Evolutionary conservation across 2,888 invertebrate species (phyloP).

Genomic region (Teleogryllus oceanicus): DNA sequence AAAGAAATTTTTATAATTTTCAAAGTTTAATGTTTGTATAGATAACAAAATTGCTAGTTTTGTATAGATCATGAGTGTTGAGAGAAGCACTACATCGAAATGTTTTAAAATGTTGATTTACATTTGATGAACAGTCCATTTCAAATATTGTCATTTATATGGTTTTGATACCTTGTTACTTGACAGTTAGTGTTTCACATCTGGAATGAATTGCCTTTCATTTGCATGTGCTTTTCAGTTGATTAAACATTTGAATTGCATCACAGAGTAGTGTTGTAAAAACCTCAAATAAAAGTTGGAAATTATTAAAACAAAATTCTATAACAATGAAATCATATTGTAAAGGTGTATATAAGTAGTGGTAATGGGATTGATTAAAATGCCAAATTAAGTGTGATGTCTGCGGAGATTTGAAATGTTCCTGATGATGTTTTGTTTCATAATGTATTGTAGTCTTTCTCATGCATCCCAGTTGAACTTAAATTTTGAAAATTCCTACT

Average conservation of each 20-base stretch:
- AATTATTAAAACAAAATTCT: background rate
- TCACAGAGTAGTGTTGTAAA: no score
- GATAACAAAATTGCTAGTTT: constrained; percentile 6
- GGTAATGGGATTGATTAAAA: background rate
- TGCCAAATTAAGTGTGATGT: background rate
- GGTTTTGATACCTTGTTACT: background rate
- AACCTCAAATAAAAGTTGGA: no score
- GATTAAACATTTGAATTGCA: no score
- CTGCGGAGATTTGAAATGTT: background rate
- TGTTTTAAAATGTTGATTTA: constrained; percentile 4
- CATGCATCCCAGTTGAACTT: background rate
- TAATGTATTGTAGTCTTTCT: background rate
- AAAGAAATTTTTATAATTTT: constrained; percentile 3
- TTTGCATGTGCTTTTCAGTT: no score
- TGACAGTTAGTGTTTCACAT: background rate
- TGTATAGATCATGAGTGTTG: constrained; percentile 18
- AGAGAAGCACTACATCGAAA: constrained; percentile 8
- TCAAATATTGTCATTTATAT: background rate
- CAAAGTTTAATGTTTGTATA: background rate
- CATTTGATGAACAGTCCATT: constrained; percentile 1
- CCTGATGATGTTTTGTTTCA: background rate
- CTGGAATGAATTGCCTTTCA: no score
- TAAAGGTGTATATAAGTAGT: constrained; percentile 2
- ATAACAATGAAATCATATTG: background rate
- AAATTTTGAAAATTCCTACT: constrained; percentile 3